Evolutionary conservation across 2,797 vertebrate species (phyloP).

Genomic region (Semaprochilodus insignis): DNA sequence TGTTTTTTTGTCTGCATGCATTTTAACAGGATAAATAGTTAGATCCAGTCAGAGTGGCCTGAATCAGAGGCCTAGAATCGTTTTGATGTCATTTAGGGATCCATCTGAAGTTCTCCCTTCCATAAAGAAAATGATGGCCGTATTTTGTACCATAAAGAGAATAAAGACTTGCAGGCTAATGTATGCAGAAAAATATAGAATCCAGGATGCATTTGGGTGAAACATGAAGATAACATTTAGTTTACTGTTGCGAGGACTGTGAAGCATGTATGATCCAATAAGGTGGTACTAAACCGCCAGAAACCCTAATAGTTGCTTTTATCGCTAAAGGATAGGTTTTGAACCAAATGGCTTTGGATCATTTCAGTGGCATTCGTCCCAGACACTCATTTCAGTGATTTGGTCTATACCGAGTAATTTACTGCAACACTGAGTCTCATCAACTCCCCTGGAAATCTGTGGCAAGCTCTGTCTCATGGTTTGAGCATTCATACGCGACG

Average conservation of each 20-base stretch:
- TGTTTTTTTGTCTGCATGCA: background rate
- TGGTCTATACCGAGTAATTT: constrained; percentile 40
- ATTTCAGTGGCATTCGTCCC: constrained; percentile 19
- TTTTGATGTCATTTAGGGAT: background rate
- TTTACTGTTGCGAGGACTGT: background rate
- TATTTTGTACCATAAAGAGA: background rate
- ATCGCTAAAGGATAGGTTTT: constrained; percentile 39
- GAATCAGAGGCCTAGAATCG: background rate
- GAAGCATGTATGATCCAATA: constrained; percentile 24
- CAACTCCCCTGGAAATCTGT: constrained; percentile 32
- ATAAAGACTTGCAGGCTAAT: background rate
- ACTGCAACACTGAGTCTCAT: constrained; percentile 50
- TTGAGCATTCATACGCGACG: constrained; percentile 7
- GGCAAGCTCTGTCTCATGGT: background rate
- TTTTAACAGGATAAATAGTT: background rate
- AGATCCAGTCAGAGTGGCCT: background rate
- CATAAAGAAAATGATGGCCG: background rate
- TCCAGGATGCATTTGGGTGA: background rate
- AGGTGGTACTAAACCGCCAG: constrained; percentile 29
- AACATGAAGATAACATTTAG: background rate
- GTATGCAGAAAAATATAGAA: background rate
- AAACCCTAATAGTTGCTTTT: constrained; percentile 35
- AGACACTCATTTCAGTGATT: constrained; percentile 37
- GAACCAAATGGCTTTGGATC: constrained; percentile 36
- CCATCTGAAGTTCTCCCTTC: background rate